Conservation (phyloP, 2,113 vertebrate genomes). For the Bubalus kerabau region DNA sequence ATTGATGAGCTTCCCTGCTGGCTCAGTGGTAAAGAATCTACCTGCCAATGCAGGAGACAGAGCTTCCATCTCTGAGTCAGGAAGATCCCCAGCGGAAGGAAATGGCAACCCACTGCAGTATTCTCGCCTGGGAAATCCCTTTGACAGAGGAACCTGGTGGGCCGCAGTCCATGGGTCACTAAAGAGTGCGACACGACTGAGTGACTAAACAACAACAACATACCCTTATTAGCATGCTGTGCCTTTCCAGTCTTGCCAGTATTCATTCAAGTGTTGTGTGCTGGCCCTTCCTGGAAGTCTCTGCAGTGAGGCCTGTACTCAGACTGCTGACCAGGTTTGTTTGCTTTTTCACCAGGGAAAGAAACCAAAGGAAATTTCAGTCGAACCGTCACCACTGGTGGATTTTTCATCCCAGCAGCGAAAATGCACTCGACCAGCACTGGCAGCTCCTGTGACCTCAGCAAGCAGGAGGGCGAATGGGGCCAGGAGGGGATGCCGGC, state of each 20-base stretch:
- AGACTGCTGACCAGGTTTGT: not conserved
- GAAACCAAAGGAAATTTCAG: conserved; percentile 87
- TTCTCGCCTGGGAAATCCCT: not conserved
- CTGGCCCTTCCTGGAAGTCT: not conserved
- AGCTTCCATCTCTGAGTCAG: not conserved
- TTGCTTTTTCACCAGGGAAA: conserved; percentile 77
- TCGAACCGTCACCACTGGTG: conserved; percentile 81
- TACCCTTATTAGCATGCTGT: not conserved
- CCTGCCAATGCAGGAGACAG: not conserved
- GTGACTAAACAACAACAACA: not conserved
- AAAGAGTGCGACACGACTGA: not conserved
- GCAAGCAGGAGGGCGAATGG: conserved; percentile 88
- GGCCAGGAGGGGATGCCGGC: conserved; percentile 77
- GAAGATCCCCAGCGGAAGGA: not conserved
- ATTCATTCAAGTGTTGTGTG: not conserved
- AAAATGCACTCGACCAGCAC: conserved; percentile 88
- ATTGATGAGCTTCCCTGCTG: not conserved
- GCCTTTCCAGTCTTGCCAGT: not conserved
- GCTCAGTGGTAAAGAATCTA: not conserved
- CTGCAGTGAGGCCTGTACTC: rapidly evolving
- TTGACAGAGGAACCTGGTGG: not conserved
- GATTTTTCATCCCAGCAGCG: conserved; percentile 84
- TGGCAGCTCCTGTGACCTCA: conserved; percentile 88
- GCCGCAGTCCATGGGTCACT: not conserved
- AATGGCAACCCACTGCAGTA: not conserved